Base-by-base conservation (phyloP, 2,113 vertebrate genomes). In the Lanius ludovicianus region DNA sequence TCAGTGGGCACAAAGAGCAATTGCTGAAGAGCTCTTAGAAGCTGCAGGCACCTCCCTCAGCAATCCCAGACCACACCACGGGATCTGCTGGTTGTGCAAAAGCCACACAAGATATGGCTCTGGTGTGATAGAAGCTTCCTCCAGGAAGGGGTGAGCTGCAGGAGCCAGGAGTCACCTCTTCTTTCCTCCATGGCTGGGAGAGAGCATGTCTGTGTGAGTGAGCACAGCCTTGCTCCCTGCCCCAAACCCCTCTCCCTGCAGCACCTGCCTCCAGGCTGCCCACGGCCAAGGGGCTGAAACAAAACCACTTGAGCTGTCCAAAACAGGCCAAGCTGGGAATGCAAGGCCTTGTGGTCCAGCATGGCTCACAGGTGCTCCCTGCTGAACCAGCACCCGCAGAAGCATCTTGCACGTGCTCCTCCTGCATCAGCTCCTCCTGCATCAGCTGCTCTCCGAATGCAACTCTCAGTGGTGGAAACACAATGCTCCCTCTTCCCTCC, bases 1-100 rank as follows among this genome's bases (percentile, higher is more conserved):
- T 17, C 0, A 0, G 11, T 60, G 62, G 41, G 70, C 1, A 5
- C 0, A 0, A 14, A 86, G 4, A 69, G 33, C 24, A 71, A 21
- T 11, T n/a, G 15, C 47, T 87, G 59, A 77, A n/a, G 73, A 68
- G 74, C 24, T 93, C 60, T 41, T 1, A 7, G 78, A 67, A 90
- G 52, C 70, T 31, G 33, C 39, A 89, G 74, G 42, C 4, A n/a
- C 13, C 30, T 67, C 52, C 78, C 16, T 8, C 1, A 8, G 46
- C 33, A 39, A 68, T 42, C 52, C 60, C 6, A 7, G 64, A 65
- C 4, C 41, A 49, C 33, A 60, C 10, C 12, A 30, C 0, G 0
- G 33, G 18, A 84, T 30, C 20, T 56, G 62, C 76, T 88, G 75
- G 23, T 41, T 50, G 67, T 27, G 70, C 7, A 13, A 68, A 68